Percentiles rank a stretch among this genome's conserved stretches.
These are phyloP conservation scores for Poeciliopsis turrubarensis DNA, from an alignment of 2,113 vertebrate genomes.

Conservation along the genomic window DNA sequence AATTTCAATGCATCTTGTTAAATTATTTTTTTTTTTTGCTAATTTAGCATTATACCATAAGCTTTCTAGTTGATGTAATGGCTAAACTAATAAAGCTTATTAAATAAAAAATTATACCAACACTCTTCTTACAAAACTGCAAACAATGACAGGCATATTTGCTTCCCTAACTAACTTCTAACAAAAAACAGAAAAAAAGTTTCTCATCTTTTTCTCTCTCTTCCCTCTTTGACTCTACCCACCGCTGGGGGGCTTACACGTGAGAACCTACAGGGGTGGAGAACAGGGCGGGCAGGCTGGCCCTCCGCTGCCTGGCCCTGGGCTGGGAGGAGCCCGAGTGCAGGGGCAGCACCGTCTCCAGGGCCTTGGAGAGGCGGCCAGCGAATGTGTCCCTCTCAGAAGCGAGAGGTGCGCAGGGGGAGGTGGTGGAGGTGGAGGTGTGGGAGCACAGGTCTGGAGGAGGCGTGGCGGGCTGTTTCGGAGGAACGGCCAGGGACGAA, in stretches of 20 bases:
- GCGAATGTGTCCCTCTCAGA: slow-evolving; percentile 91
- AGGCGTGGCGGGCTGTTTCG: slow-evolving; percentile 86
- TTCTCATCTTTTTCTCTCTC: slow-evolving; percentile 31
- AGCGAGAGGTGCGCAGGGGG: slow-evolving; percentile 74
- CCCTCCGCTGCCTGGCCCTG: slow-evolving; percentile 88
- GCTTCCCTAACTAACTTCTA: not conserved
- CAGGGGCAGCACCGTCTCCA: slow-evolving; percentile 96
- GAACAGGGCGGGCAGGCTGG: slow-evolving; percentile 96
- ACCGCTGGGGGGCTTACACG: slow-evolving; percentile 58
- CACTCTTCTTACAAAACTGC: not conserved
- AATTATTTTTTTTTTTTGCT: not conserved
- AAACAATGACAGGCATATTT: not conserved
- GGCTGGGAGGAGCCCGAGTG: slow-evolving; percentile 83
- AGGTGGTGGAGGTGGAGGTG: slow-evolving; percentile 82
- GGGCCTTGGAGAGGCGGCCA: slow-evolving; percentile 94
- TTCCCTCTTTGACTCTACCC: slow-evolving; percentile 67
- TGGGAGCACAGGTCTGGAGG: slow-evolving; percentile 85
- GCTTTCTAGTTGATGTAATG: not conserved
- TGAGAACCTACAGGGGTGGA: slow-evolving; percentile 94
- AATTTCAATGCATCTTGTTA: not conserved
- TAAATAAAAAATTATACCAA: no score
- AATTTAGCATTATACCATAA: not conserved
- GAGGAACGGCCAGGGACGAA: slow-evolving; percentile 69
- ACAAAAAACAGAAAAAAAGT: not conserved
- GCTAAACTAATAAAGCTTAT: not conserved